phyloP scores from a whole-genome alignment of 1,140 invertebrate genomes.

The Zaprionus vittiger region DNA sequence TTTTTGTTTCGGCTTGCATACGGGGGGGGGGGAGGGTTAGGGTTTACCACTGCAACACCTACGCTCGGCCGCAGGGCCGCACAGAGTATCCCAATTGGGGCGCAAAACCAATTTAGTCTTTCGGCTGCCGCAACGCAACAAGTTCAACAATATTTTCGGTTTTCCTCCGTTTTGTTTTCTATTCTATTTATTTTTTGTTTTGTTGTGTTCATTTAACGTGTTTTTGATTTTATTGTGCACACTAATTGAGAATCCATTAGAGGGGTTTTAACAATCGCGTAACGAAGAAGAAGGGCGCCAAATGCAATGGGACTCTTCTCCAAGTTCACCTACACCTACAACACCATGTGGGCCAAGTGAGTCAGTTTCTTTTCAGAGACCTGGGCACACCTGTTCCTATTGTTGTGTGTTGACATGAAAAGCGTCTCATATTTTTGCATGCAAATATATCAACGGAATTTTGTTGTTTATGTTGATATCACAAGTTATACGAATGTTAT shows the following conservation, averaged over 20 bases:
- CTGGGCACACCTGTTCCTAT: neutral
- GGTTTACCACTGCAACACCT: conserved; percentile 25
- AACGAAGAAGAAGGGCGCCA: neutral
- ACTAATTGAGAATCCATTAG: conserved; percentile 70
- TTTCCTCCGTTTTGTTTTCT: neutral
- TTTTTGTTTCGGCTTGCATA: conserved; percentile 12
- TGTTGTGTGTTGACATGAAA: neutral
- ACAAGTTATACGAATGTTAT: neutral
- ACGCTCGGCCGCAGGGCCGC: conserved; percentile 12
- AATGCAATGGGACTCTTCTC: conserved; percentile 69
- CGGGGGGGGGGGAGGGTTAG: no score
- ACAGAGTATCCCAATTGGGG: conserved; percentile 14
- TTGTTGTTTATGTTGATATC: neutral
- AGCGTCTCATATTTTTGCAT: conserved; percentile 1
- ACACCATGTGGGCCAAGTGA: conserved; percentile 70
- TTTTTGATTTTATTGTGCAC: conserved; percentile 11
- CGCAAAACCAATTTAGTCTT: conserved; percentile 46
- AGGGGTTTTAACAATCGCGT: conserved; percentile 35
- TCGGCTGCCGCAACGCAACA: conserved; percentile 13
- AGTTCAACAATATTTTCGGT: neutral
- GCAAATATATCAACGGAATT: conserved; percentile 10
- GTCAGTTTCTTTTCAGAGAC: conserved; percentile 15
- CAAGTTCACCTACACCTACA: conserved; percentile 72
- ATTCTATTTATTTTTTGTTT: neutral
- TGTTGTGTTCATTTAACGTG: no score